phyloP scores from a whole-genome alignment of 2,888 invertebrate species.

The Noctuana brunneofusca region DNA sequence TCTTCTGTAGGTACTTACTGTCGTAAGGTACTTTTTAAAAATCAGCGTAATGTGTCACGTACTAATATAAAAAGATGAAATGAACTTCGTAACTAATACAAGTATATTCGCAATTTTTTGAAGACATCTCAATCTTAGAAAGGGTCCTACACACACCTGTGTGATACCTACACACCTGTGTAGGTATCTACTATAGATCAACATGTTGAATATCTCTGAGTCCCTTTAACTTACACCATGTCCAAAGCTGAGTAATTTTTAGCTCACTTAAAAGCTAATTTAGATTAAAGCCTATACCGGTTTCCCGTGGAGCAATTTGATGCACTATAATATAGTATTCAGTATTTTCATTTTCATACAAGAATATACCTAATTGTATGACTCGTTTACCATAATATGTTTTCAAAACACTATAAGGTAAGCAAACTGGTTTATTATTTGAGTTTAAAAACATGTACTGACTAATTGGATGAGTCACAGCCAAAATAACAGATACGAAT shows the following conservation, averaged over 20 bases:
- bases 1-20: too few species aligned
- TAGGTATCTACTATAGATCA: too few species aligned
- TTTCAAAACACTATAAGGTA: background rate
- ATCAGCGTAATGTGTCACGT: too few species aligned
- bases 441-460: background rate
- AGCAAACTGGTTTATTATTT: background rate
- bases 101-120: too few species aligned
- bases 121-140: too few species aligned
- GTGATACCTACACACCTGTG: too few species aligned
- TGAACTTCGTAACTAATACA: too few species aligned
- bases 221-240: conserved; percentile 4
- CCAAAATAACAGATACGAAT: background rate
- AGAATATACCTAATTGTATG: too few species aligned
- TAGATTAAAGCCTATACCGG: conserved; percentile 35
- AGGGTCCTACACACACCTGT: too few species aligned
- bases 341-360: background rate
- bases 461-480: background rate
- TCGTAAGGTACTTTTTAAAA: too few species aligned
- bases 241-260: conserved; percentile 30
- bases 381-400: background rate
- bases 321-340: background rate
- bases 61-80: too few species aligned
- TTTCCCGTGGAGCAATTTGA: conserved; percentile 5
- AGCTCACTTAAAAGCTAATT: conserved; percentile 39
- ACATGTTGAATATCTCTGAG: too few species aligned